Evolutionary conservation across 1,140 invertebrate genomes (phyloP).

Genomic region (Euschistus heros): DNA sequence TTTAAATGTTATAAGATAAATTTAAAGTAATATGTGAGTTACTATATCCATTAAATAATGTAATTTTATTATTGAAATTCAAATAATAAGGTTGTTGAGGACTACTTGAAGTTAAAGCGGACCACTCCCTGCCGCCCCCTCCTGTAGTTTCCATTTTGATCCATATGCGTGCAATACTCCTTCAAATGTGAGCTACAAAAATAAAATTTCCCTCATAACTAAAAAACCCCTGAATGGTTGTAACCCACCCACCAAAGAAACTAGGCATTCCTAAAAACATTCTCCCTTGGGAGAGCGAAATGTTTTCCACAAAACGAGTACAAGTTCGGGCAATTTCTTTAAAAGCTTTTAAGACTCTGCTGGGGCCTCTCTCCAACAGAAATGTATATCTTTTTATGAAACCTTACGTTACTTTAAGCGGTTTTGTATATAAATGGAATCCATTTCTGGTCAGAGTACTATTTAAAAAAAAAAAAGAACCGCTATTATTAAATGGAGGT

Average conservation of each 20-base stretch:
- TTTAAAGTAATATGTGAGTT: too few species aligned
- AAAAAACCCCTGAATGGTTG: background rate
- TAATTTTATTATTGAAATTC: too few species aligned
- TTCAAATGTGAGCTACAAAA: background rate
- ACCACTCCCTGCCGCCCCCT: too few species aligned
- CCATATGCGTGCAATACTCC: too few species aligned
- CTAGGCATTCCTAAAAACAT: slow-evolving; percentile 2
- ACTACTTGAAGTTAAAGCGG: too few species aligned
- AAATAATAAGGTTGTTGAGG: too few species aligned
- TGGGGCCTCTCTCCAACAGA: slow-evolving; percentile 6
- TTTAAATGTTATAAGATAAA: too few species aligned
- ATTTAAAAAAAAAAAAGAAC: background rate
- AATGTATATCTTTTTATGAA: slow-evolving; percentile 20
- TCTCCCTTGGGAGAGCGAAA: background rate
- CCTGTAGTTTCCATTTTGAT: too few species aligned
- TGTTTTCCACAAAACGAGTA: slow-evolving; percentile 8
- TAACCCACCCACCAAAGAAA: background rate
- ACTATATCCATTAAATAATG: too few species aligned
- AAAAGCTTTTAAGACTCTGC: slow-evolving; percentile 20
- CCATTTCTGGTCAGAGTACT: slow-evolving; percentile 1
- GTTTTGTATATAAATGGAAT: slow-evolving; percentile 18
- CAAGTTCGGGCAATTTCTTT: slow-evolving; percentile 15
- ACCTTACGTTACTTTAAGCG: slow-evolving; percentile 16
- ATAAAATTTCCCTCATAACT: background rate
- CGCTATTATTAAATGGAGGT: too few species aligned